Percentiles rank a stretch among this genome's conserved stretches.
Conservation (phyloP, 2,888 invertebrate genomes). For the Cheilosia pagana region DNA sequence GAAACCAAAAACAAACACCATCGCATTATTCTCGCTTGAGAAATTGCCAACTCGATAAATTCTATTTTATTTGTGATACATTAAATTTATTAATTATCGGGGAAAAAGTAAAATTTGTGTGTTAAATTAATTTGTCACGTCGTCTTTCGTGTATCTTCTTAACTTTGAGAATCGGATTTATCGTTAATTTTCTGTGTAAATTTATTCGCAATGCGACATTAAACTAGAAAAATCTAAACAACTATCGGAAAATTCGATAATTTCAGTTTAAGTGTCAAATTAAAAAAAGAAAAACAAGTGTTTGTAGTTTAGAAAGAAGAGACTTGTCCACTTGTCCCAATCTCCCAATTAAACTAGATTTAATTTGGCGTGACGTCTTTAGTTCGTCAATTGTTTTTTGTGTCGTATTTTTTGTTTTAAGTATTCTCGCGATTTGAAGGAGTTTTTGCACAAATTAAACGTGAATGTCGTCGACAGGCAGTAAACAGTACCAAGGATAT, state of each 20-base stretch:
- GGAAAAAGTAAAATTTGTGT: slow-evolving; percentile 4
- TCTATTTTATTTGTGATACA: slow-evolving; percentile 3
- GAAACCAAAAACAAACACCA: slow-evolving; percentile 8
- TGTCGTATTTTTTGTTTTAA: not conserved
- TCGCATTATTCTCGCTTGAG: not conserved
- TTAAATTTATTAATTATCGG: not conserved
- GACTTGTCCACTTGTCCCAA: slow-evolving; percentile 9
- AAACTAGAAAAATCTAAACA: not conserved
- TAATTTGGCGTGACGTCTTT: slow-evolving; percentile 11
- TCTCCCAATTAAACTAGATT: slow-evolving; percentile 4
- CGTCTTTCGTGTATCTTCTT: not conserved
- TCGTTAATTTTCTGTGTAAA: not conserved
- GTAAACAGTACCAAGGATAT: slow-evolving; percentile 57
- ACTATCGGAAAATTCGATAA: slow-evolving; percentile 37
- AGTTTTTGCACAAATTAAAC: slow-evolving; percentile 25
- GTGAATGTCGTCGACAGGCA: slow-evolving; percentile 71
- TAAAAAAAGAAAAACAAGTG: not conserved
- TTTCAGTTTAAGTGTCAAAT: not conserved
- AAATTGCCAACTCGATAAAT: slow-evolving; percentile 68
- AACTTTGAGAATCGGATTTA: not conserved
- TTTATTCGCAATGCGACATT: slow-evolving; percentile 12
- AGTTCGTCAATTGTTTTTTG: not conserved
- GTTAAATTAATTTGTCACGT: not conserved
- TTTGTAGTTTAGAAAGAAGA: not conserved
- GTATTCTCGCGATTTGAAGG: slow-evolving; percentile 2